Conservation (phyloP, 2,888 invertebrate species). For the Julus scanicus region DNA sequence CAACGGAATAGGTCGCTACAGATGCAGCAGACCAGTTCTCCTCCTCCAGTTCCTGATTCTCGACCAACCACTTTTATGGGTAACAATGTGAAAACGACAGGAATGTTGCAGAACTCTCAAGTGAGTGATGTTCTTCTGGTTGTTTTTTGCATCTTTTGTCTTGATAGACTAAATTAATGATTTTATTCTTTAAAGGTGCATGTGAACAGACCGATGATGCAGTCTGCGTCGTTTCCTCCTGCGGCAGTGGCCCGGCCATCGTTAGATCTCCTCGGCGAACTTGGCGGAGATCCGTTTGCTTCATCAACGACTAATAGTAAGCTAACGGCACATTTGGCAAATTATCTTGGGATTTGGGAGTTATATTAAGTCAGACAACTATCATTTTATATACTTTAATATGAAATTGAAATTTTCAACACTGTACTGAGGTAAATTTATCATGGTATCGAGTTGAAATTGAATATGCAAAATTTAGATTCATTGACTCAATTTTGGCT, state of each 20-base stretch:
- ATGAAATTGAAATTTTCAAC: too few relatives aligned
- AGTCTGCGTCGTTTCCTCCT: constrained; percentile 55
- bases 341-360: neutral
- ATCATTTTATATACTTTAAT: too few relatives aligned
- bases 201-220: constrained; percentile 53
- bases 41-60: constrained; percentile 46
- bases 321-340: too few relatives aligned
- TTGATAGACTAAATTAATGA: neutral
- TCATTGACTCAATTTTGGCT: too few relatives aligned
- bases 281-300: constrained; percentile 65
- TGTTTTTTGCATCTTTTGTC: neutral
- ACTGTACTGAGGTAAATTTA: too few relatives aligned
- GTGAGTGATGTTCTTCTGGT: neutral
- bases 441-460: too few relatives aligned
- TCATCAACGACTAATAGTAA: constrained; percentile 59
- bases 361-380: neutral
- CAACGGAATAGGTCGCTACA: neutral
- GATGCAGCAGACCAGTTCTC: neutral
- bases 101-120: constrained; percentile 43
- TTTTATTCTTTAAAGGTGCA: constrained; percentile 28
- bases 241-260: constrained; percentile 52
- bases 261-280: constrained; percentile 65
- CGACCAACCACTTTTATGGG: constrained; percentile 49
- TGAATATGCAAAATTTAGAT: too few relatives aligned
- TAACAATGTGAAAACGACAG: constrained; percentile 48